A percentile compares a stretch with the other conserved stretches of the same genome.
Evolutionary conservation across 2,113 vertebrate species (phyloP).

Genomic region (Hylia prasina): DNA sequence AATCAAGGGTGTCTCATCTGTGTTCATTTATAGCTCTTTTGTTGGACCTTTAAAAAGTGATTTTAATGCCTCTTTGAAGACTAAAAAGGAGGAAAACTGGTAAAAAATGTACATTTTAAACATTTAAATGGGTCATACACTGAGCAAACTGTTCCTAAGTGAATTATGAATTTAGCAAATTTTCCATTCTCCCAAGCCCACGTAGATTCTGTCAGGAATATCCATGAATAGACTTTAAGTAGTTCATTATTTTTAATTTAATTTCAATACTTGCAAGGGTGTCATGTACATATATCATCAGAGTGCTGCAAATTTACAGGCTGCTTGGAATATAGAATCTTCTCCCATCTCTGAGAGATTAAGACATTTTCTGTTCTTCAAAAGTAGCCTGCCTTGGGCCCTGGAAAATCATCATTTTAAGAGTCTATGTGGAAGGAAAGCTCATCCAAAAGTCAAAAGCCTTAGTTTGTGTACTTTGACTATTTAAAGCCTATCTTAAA

Average conservation of each 20-base stretch:
- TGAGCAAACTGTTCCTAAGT: constrained; percentile 15
- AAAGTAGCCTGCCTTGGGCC: neutral
- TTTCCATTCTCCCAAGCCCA: constrained; percentile 21
- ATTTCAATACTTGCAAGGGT: neutral
- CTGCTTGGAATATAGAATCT: neutral
- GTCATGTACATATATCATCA: neutral
- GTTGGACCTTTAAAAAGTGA: neutral
- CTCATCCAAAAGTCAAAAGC: neutral
- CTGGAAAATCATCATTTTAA: neutral
- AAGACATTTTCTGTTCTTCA: neutral
- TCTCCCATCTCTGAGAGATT: neutral
- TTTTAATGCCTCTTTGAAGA: neutral
- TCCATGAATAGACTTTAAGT: constrained; percentile 21
- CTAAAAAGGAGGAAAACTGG: neutral
- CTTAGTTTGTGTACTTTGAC: neutral
- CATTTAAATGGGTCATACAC: neutral
- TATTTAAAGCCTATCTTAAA: neutral
- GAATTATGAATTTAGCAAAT: constrained; percentile 43
- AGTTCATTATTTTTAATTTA: constrained; percentile 37
- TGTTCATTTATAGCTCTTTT: neutral
- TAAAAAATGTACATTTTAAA: neutral
- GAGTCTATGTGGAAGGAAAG: neutral
- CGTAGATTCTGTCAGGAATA: constrained; percentile 19
- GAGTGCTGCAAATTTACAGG: neutral
- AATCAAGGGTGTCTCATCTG: neutral